A percentile compares a stretch with the other conserved stretches of the same genome.
These are phyloP conservation scores for Xerus rutilus DNA, from an alignment of 2,797 vertebrate genomes.

Conservation along the genomic window DNA sequence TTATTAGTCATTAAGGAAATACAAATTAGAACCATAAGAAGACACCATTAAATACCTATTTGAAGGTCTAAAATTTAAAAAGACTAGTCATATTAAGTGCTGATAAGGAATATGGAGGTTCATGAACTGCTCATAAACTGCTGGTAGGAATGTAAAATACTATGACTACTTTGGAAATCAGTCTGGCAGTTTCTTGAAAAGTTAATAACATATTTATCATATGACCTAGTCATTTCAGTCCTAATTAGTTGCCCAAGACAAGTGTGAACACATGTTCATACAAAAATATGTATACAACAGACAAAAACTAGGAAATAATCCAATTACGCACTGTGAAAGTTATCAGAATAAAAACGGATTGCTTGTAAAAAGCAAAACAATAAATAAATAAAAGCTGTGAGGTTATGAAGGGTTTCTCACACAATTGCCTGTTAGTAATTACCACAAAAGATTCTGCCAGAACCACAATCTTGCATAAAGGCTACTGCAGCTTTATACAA, in stretches of 20 bases:
- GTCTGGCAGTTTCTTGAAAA: neutral
- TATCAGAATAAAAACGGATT: neutral
- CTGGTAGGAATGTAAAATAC: neutral
- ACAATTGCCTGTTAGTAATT: neutral
- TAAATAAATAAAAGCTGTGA: neutral
- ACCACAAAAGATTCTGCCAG: neutral
- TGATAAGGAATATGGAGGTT: neutral
- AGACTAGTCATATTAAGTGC: neutral
- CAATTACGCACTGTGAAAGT: neutral
- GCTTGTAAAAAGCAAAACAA: neutral
- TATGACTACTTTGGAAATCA: neutral
- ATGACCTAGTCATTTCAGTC: neutral
- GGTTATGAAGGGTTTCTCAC: neutral
- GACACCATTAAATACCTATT: neutral
- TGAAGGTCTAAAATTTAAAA: neutral
- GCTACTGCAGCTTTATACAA: neutral
- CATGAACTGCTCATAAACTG: neutral
- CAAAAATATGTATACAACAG: neutral
- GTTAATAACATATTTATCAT: neutral
- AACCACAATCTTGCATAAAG: neutral
- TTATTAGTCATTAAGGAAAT: too few species aligned
- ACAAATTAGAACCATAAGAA: neutral
- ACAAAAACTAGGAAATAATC: neutral
- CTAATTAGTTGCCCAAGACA: neutral
- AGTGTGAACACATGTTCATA: neutral